Evolutionary conservation across 2,113 vertebrate genomes (phyloP).

Genomic region (Spilogale gracilis): DNA sequence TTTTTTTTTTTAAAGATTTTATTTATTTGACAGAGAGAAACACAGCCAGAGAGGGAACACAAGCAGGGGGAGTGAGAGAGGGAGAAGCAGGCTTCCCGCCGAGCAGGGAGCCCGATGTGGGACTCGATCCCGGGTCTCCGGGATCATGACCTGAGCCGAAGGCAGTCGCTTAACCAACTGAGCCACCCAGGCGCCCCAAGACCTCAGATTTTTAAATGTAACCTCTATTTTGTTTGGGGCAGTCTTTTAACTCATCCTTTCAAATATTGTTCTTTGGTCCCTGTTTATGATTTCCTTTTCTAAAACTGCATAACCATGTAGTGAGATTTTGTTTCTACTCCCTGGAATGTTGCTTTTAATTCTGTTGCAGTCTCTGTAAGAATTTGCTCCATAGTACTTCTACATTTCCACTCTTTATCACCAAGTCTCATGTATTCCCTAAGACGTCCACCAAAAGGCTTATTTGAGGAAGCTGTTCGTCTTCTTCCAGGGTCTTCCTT

Average conservation of each 20-base stretch:
- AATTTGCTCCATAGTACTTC: slow-evolving; percentile 3
- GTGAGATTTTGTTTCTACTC: slow-evolving; percentile 27
- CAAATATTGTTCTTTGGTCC: background rate
- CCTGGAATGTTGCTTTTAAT: slow-evolving; percentile 4
- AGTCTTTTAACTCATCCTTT: background rate
- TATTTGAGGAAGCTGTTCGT: slow-evolving; percentile 54
- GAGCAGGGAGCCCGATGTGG: no score
- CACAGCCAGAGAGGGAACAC: no score
- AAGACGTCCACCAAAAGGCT: background rate
- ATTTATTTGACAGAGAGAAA: no score
- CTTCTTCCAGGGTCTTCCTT: background rate
- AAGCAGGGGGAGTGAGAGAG: no score
- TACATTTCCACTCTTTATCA: slow-evolving; percentile 29
- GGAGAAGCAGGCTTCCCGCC: no score
- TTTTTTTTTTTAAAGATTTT: no score
- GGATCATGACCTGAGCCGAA: no score
- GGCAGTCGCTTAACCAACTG: no score
- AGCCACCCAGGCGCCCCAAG: no score
- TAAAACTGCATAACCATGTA: background rate
- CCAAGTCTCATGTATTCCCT: background rate
- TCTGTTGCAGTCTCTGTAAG: background rate
- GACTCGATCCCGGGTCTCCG: no score
- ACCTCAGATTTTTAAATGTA: background rate
- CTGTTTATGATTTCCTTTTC: slow-evolving; percentile 33
- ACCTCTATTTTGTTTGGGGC: background rate